Conservation (phyloP, 2,797 vertebrate genomes). For the Melanotaenia maccullochi region DNA sequence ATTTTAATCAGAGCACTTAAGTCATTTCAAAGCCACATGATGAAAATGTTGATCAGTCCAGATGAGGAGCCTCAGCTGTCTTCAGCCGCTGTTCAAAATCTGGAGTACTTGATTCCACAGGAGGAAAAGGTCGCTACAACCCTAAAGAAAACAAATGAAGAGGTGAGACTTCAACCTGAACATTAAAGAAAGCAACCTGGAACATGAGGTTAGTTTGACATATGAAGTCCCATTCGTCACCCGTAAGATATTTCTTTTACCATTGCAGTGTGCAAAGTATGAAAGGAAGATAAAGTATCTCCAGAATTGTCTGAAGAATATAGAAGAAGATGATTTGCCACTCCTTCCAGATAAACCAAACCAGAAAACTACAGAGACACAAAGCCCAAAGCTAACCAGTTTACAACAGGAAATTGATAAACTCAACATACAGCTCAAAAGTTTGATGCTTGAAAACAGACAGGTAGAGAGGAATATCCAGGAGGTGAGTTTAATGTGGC, state of each 20-base stretch:
- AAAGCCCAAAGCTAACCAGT: slow-evolving; percentile 63
- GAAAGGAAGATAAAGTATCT: slow-evolving; percentile 76
- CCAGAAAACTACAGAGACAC: slow-evolving; percentile 65
- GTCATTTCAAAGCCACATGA: slow-evolving; percentile 76
- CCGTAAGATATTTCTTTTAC: background rate
- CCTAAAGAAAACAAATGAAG: slow-evolving; percentile 60
- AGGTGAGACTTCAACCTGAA: slow-evolving; percentile 68
- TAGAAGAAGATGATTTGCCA: slow-evolving; percentile 46
- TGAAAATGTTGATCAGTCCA: slow-evolving; percentile 79
- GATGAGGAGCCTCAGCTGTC: slow-evolving; percentile 74
- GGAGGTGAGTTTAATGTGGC: slow-evolving; percentile 76
- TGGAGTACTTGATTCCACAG: slow-evolving; percentile 46
- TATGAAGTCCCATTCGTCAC: background rate
- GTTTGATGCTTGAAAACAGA: slow-evolving; percentile 77
- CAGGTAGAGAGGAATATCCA: slow-evolving; percentile 78
- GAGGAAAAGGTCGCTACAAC: slow-evolving; percentile 61
- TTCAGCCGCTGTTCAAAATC: slow-evolving; percentile 47
- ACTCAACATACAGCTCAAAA: slow-evolving; percentile 72
- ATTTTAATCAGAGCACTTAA: slow-evolving; percentile 68
- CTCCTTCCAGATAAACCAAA: slow-evolving; percentile 71
- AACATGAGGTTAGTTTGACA: background rate
- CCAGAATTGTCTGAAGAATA: slow-evolving; percentile 72
- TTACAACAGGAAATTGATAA: slow-evolving; percentile 78
- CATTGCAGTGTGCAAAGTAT: slow-evolving; percentile 80
- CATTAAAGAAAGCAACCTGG: background rate